These are phyloP conservation scores for Leucopternis melanops DNA, from an alignment of 2,113 vertebrate genomes.

Conservation along the genomic window DNA sequence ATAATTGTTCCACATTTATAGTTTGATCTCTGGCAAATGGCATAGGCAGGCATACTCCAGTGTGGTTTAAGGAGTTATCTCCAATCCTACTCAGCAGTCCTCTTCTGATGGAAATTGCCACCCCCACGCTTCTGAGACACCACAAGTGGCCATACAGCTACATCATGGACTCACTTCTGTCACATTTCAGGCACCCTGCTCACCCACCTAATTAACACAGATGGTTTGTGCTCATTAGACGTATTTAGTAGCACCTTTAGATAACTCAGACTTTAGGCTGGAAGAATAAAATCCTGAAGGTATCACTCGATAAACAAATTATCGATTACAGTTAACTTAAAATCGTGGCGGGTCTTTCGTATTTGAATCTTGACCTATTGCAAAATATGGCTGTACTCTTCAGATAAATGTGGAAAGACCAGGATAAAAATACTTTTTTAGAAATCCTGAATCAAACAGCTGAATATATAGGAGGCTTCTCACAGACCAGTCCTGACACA, in stretches of 20 bases:
- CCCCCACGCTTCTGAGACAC: not conserved
- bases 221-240: not conserved
- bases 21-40: not conserved
- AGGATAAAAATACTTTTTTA: not conserved
- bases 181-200: not conserved
- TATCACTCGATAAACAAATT: not conserved
- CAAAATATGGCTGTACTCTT: not conserved
- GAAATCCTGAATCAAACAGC: not conserved
- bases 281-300: not conserved
- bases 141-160: not conserved
- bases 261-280: not conserved
- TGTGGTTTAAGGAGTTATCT: not conserved
- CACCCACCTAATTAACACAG: not conserved
- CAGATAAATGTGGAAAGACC: not conserved
- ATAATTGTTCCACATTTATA: not conserved
- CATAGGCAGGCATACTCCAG: not conserved
- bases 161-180: not conserved
- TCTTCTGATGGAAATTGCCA: not conserved
- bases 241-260: not conserved
- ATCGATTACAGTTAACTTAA: not conserved
- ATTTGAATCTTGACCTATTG: not conserved
- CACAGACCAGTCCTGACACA: not conserved
- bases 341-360: not conserved
- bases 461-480: not conserved
- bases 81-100: not conserved